These are phyloP conservation scores for Anomalospiza imberbis DNA, from an alignment of 2,797 vertebrate species.

Conservation along the genomic window DNA sequence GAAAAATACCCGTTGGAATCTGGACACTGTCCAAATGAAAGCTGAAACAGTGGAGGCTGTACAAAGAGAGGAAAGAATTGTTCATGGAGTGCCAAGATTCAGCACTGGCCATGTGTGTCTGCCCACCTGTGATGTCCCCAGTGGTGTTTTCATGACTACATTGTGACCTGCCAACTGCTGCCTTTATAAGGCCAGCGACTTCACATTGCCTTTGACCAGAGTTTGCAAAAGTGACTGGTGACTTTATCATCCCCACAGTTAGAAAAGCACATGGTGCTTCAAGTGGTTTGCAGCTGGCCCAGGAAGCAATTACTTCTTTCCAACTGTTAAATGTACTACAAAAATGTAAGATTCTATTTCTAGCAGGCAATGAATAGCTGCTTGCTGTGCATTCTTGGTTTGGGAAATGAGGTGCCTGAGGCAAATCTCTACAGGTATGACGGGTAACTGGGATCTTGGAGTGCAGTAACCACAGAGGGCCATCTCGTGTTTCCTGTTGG, in stretches of 20 bases:
- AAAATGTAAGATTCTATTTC: not conserved
- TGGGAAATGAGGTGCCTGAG: not conserved
- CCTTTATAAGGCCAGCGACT: not conserved
- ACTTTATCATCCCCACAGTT: not conserved
- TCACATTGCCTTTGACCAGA: not conserved
- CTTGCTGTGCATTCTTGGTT: not conserved
- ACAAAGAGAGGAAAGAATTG: not conserved
- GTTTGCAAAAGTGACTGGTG: not conserved
- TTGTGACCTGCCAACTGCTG: not conserved
- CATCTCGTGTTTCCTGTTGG: not conserved
- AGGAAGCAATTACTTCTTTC: not conserved
- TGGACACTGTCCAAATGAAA: not conserved
- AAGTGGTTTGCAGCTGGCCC: not conserved
- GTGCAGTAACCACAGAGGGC: too few species aligned
- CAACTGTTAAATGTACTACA: not conserved
- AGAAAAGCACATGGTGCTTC: not conserved
- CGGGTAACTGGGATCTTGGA: not conserved
- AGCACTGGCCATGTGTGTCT: fast-evolving
- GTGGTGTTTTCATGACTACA: not conserved
- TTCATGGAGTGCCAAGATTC: not conserved
- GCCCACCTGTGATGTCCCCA: not conserved
- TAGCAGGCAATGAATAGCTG: not conserved
- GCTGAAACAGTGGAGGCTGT: not conserved
- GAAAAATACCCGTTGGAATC: not conserved
- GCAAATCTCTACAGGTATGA: too few species aligned